phyloP scores from a whole-genome alignment of 2,797 vertebrate genomes.

The Sebastes steindachneri region DNA sequence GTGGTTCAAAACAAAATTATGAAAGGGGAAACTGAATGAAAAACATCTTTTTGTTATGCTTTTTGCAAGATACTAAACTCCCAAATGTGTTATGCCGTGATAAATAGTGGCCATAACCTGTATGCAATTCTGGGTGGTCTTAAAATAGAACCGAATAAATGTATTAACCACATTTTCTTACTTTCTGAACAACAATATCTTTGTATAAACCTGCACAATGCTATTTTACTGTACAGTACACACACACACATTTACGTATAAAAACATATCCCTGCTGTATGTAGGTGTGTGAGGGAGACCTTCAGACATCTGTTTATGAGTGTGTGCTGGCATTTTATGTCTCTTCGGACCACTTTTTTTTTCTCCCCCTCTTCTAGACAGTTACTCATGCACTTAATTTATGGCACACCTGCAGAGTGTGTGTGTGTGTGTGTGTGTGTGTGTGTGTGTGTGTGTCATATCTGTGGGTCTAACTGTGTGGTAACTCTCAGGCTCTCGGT shows the following conservation, averaged over 20 bases:
- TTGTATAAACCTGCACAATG: constrained; percentile 1
- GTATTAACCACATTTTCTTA: neutral
- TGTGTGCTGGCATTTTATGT: constrained; percentile 55
- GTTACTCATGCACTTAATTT: constrained; percentile 82
- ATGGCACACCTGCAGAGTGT: constrained; percentile 76
- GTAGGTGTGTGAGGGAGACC: constrained; percentile 34
- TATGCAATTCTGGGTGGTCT: constrained; percentile 1
- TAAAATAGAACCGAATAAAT: neutral
- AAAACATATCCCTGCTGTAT: constrained; percentile 12
- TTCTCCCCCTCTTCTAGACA: constrained; percentile 64
- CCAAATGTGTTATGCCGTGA: neutral
- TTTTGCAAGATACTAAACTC: neutral
- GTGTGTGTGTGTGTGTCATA: neutral
- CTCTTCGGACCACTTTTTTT: constrained; percentile 37
- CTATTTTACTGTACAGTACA: neutral
- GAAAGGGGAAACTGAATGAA: neutral
- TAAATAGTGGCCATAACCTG: neutral
- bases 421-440: constrained; percentile 9
- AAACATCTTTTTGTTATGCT: neutral
- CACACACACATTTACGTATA: neutral
- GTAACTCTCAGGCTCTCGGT: constrained; percentile 54
- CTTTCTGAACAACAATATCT: neutral
- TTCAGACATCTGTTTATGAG: constrained; percentile 68
- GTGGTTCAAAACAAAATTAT: neutral
- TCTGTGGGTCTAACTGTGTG: constrained; percentile 54